Conservation (phyloP, 2,888 invertebrate genomes). For the Dicranocentrus wangi region DNA sequence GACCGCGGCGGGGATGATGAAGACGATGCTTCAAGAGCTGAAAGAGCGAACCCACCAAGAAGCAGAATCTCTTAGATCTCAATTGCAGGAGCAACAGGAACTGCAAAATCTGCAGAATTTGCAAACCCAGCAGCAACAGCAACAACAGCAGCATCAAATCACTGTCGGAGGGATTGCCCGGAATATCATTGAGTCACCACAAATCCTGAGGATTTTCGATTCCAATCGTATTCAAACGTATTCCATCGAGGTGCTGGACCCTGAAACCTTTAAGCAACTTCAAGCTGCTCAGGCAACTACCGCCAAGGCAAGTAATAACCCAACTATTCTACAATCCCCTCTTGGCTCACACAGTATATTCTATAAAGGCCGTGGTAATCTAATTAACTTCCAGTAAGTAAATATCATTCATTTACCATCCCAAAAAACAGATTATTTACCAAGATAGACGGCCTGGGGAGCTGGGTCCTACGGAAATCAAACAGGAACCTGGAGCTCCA, state of each 20-base stretch:
- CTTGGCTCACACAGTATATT: no score
- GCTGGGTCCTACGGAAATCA: slow-evolving; percentile 57
- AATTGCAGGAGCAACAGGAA: slow-evolving; percentile 70
- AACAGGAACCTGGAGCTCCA: slow-evolving; percentile 61
- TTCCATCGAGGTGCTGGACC: slow-evolving; percentile 73
- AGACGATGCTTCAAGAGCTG: slow-evolving; percentile 72
- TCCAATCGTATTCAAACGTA: slow-evolving; percentile 72
- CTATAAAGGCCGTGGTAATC: no score
- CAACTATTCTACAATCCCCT: neutral
- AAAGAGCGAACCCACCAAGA: slow-evolving; percentile 71
- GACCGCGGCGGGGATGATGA: slow-evolving; percentile 71
- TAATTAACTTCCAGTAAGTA: no score
- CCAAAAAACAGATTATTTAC: slow-evolving; percentile 69
- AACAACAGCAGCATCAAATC: slow-evolving; percentile 67
- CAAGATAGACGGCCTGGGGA: slow-evolving; percentile 65
- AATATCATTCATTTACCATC: no score
- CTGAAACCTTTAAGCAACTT: slow-evolving; percentile 72
- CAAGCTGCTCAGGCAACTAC: slow-evolving; percentile 70
- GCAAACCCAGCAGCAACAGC: slow-evolving; percentile 66
- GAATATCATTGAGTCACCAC: slow-evolving; percentile 69
- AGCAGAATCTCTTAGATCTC: slow-evolving; percentile 70
- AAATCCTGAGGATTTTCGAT: slow-evolving; percentile 72
- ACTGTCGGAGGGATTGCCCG: slow-evolving; percentile 69
- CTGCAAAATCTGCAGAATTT: slow-evolving; percentile 68
- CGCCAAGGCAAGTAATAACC: slow-evolving; percentile 58